These are phyloP conservation scores for Helicoverpa assulta DNA, from an alignment of 2,888 invertebrate species.

Conservation along the genomic window DNA sequence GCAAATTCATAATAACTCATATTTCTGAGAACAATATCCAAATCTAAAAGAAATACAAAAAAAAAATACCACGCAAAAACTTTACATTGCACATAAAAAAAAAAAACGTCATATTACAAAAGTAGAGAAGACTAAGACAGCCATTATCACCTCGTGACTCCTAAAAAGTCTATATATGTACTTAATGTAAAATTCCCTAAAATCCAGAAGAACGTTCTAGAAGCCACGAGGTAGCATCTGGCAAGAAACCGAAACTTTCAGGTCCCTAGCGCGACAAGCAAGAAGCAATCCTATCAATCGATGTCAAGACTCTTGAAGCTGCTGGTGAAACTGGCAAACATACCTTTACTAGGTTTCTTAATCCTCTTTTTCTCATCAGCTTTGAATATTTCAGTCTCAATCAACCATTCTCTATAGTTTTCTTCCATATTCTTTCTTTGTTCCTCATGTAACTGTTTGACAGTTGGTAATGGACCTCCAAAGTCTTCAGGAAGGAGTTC, in stretches of 20 bases:
- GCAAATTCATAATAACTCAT: not conserved
- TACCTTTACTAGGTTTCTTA: slow-evolving; percentile 86
- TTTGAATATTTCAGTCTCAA: slow-evolving; percentile 90
- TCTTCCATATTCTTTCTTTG: slow-evolving; percentile 89
- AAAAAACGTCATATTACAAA: not conserved
- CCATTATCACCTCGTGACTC: slow-evolving; percentile 4
- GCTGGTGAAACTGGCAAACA: slow-evolving; percentile 87
- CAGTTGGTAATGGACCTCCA: slow-evolving; percentile 89
- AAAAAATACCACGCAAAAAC: slow-evolving; percentile 3
- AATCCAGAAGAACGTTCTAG: slow-evolving; percentile 19
- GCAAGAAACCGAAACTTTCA: slow-evolving; percentile 60
- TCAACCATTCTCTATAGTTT: slow-evolving; percentile 91
- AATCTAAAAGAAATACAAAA: not conserved
- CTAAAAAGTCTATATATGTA: slow-evolving; percentile 6
- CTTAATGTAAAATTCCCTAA: slow-evolving; percentile 22
- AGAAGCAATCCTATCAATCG: slow-evolving; percentile 73
- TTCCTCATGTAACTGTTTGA: slow-evolving; percentile 89
- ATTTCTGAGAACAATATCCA: not conserved
- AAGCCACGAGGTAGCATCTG: slow-evolving; percentile 20
- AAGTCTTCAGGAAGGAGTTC: slow-evolving; percentile 89
- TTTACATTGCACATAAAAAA: not conserved
- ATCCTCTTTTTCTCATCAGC: slow-evolving; percentile 87
- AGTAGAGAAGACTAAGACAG: not conserved
- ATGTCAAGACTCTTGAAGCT: slow-evolving; percentile 87
- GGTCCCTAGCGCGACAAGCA: slow-evolving; percentile 69